A percentile compares a stretch with the other conserved stretches of the same genome.
Conservation (phyloP, 2,113 vertebrate genomes). For the Bufo bufo region DNA sequence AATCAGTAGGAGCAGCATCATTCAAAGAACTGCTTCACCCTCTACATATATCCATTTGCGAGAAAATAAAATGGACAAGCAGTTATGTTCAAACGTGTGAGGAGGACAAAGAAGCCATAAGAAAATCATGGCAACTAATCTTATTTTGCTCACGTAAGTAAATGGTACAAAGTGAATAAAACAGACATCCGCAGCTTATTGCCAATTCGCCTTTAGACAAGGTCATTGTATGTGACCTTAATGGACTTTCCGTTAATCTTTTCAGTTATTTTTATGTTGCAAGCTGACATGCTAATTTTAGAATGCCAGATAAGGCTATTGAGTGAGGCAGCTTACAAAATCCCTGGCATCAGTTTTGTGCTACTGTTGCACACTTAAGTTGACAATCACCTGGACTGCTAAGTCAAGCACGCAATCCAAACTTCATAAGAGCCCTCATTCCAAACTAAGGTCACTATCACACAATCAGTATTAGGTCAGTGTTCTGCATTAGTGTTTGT, state of each 20-base stretch:
- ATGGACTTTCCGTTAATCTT: constrained; percentile 49
- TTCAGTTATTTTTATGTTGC: constrained; percentile 49
- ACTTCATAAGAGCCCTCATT: not conserved
- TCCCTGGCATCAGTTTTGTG: constrained; percentile 40
- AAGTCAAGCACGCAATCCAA: not conserved
- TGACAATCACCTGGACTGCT: constrained; percentile 18
- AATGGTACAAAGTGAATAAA: not conserved
- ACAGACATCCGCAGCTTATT: constrained; percentile 21
- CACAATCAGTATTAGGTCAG: too few relatives aligned
- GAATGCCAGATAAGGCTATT: constrained; percentile 45
- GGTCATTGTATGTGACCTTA: constrained; percentile 45
- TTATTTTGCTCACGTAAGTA: not conserved
- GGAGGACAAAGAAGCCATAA: too few relatives aligned
- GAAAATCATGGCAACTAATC: not conserved
- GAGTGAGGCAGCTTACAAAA: constrained; percentile 38
- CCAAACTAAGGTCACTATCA: not conserved
- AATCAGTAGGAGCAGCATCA: too few relatives aligned
- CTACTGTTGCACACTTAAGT: constrained; percentile 19
- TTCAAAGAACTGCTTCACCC: too few relatives aligned
- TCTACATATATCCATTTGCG: too few relatives aligned
- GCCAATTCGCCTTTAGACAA: constrained; percentile 35
- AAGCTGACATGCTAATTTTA: constrained; percentile 51
- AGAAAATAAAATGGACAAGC: too few relatives aligned
- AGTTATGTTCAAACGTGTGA: too few relatives aligned
- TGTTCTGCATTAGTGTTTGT: too few relatives aligned